These are phyloP conservation scores for Equus quagga DNA, from an alignment of 2,113 vertebrate species.

Conservation along the genomic window DNA sequence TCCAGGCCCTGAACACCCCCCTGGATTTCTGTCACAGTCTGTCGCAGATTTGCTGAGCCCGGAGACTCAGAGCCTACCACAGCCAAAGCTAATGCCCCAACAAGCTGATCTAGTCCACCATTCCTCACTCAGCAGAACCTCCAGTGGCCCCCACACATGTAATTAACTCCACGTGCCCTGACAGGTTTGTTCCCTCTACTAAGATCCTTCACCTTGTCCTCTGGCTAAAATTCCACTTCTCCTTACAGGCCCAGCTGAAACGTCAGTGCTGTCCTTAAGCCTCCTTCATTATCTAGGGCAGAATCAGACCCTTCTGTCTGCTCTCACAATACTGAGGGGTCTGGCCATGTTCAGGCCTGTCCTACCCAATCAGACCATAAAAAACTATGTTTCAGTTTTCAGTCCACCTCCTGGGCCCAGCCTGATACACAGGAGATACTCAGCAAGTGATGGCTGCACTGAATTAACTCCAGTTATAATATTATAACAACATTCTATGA, in stretches of 20 bases:
- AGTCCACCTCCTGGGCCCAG: rapidly evolving
- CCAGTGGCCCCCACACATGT: rapidly evolving
- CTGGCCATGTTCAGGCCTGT: neutral
- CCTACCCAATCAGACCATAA: too few species aligned
- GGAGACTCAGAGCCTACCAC: neutral
- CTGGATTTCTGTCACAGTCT: neutral
- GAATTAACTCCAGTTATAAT: neutral
- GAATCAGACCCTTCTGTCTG: neutral
- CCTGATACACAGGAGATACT: neutral
- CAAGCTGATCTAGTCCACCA: neutral
- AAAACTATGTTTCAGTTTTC: neutral
- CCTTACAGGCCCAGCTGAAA: neutral
- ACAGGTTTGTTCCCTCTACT: neutral
- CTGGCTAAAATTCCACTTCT: neutral
- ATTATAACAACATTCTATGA: rapidly evolving
- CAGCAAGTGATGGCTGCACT: neutral
- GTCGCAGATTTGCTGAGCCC: too few species aligned
- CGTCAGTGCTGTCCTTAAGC: neutral
- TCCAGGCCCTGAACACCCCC: neutral
- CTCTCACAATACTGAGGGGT: rapidly evolving
- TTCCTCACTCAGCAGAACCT: neutral
- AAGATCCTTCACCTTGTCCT: neutral
- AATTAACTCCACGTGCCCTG: neutral
- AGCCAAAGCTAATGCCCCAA: neutral
- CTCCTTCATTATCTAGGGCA: neutral